Conservation (phyloP, 1,140 invertebrate genomes). For the Trichonephila inaurata region DNA sequence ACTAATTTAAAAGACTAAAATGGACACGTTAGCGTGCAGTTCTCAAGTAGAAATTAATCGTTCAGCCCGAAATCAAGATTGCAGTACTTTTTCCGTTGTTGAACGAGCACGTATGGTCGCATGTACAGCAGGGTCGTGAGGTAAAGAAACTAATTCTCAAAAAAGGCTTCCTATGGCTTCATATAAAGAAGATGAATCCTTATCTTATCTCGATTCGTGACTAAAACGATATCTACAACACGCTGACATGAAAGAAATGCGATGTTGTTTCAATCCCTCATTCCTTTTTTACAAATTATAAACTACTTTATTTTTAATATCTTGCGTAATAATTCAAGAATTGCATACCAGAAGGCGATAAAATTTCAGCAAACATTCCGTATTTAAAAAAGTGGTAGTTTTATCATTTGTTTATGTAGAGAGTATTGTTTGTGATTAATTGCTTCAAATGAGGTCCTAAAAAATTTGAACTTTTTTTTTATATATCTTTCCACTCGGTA, state of each 20-base stretch:
- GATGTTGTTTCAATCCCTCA: background rate
- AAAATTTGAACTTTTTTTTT: too few relatives aligned
- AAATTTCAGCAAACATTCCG: background rate
- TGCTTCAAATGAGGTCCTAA: background rate
- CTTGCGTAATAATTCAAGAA: background rate
- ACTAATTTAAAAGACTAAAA: conserved; percentile 14
- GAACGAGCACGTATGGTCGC: background rate
- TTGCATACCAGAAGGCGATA: background rate
- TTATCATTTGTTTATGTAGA: background rate
- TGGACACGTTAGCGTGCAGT: background rate
- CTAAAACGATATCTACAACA: conserved; percentile 50
- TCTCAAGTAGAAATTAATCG: background rate
- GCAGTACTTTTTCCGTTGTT: background rate
- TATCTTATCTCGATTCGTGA: conserved; percentile 63
- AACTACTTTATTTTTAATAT: background rate
- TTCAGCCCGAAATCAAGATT: background rate
- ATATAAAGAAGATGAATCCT: conserved; percentile 48
- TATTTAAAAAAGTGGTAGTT: background rate
- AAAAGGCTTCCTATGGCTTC: conserved; percentile 8
- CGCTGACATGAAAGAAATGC: conserved; percentile 40
- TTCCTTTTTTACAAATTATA: background rate
- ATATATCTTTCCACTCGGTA: too few relatives aligned
- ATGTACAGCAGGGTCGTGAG: background rate
- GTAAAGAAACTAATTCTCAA: background rate
- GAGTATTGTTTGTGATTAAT: too few relatives aligned